phyloP scores from a whole-genome alignment of 2,113 vertebrate species.

The Salvelinus alpinus region DNA sequence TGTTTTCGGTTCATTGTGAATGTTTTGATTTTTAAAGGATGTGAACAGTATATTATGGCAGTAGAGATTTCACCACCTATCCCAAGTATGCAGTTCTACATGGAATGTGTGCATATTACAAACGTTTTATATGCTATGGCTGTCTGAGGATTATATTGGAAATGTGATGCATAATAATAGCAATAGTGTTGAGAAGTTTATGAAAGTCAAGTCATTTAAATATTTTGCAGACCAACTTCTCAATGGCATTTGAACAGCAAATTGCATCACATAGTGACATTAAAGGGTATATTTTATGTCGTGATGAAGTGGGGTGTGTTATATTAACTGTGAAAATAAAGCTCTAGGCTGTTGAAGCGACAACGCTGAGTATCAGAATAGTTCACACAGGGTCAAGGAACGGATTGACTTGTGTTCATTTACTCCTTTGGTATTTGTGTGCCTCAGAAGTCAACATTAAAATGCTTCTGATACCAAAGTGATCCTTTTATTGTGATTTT shows the following conservation, averaged over 20 bases:
- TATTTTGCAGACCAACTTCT: conserved; percentile 13
- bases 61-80: conserved; percentile 25
- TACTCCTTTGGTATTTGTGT: conserved; percentile 51
- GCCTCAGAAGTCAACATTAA: conserved; percentile 60
- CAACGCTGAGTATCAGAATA: conserved; percentile 12
- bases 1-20: conserved; percentile 42
- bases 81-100: conserved; percentile 49
- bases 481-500: conserved; percentile 3
- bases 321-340: conserved; percentile 51
- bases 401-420: conserved; percentile 28
- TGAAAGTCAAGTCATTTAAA: conserved; percentile 16
- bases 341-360: conserved; percentile 38
- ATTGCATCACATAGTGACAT: conserved; percentile 29
- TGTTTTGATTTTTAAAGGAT: conserved; percentile 40
- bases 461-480: conserved; percentile 22
- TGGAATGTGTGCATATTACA: conserved; percentile 37
- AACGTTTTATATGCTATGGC: conserved; percentile 35
- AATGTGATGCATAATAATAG: conserved; percentile 29
- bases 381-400: conserved; percentile 21
- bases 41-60: conserved; percentile 29
- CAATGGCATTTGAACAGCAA: conserved; percentile 11
- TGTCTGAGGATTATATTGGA: conserved; percentile 20
- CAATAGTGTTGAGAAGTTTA: conserved; percentile 23
- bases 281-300: conserved; percentile 27
- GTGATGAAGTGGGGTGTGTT: conserved; percentile 40